Evolutionary conservation across 2,888 invertebrate species (phyloP), one percentile per base, ranked within the genome.

Genomic region (Nebria salina): DNA sequence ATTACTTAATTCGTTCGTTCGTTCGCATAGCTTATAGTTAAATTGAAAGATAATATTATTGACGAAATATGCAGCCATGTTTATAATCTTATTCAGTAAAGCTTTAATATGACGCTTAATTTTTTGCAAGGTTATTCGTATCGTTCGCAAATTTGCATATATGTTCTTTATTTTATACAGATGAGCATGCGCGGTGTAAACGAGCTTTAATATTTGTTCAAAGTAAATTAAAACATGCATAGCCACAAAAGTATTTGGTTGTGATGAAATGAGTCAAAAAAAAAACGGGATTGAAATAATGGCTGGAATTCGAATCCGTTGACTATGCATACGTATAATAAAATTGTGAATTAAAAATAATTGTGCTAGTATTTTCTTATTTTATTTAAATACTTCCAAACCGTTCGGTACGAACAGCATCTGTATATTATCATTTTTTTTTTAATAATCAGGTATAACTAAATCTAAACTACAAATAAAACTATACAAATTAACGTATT

Each of bases 311-410:
- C 54, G 13, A 54, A 80, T 43, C n/a, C 15, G 26, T 73, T 13
- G 80, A 75, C 80, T 80, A 80, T 76, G 76, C 81, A 76, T 76
- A 76, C 73, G 76, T 76, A 81, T 81, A 68, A 65, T 73, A 41
- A 73, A 73, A 7, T 73, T 54, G 76, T 76, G 77, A 87, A 87
- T 87, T 87, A 87, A 87, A 87, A 87, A 87, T 87, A 87, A 88
- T 89, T 89, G 89, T 89, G 89, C 89, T 89, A 88, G 86, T 86
- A 86, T 86, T 87, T 86, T 82, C 78, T 81, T 81, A 81, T 64
- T 85, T 86, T 86, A 86, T 85, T 87, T 85, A 87, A 88, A 87
- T 87, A 87, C 85, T 86, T 84, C 83, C 77, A 70, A 81, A 79
- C 72, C 84, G 85, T 87, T 87, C 87, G 86, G 86, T 87, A 87